These are phyloP conservation scores for Petrophora chlorosata DNA, from an alignment of 2,888 invertebrate species.

Conservation along the genomic window DNA sequence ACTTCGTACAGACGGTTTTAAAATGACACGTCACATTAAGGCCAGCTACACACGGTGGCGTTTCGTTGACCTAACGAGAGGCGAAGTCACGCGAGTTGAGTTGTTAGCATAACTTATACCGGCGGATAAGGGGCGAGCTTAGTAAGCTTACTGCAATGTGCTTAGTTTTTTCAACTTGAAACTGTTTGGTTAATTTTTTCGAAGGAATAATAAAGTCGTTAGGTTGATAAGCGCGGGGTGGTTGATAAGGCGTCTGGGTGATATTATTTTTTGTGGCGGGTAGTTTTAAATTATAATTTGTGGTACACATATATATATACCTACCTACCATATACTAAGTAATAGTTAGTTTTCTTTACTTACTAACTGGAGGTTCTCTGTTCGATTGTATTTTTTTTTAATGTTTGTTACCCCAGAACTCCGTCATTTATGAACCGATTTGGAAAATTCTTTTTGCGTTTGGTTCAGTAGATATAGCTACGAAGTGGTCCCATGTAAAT, in stretches of 20 bases:
- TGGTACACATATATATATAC: too few relatives aligned
- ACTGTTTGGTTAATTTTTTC: constrained; percentile 51
- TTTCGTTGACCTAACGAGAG: constrained; percentile 31
- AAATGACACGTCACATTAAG: constrained; percentile 26
- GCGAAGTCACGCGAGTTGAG: constrained; percentile 18
- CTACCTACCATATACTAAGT: too few relatives aligned
- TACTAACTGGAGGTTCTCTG: too few relatives aligned
- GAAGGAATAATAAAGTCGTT: constrained; percentile 39
- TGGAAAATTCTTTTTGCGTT: too few relatives aligned
- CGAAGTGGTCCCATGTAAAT: too few relatives aligned
- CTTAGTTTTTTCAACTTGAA: constrained; percentile 54
- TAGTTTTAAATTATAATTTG: constrained; percentile 2
- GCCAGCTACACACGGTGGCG: constrained; percentile 35
- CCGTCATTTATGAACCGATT: too few relatives aligned
- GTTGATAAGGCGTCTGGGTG: constrained; percentile 11
- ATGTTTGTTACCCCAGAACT: too few relatives aligned
- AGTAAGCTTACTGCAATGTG: constrained; percentile 61
- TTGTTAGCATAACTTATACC: constrained; percentile 55
- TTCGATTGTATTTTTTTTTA: too few relatives aligned
- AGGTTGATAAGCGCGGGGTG: constrained; percentile 32
- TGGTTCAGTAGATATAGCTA: too few relatives aligned
- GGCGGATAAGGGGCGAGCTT: constrained; percentile 65
- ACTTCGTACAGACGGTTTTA: background rate
- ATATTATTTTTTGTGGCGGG: constrained; percentile 20
- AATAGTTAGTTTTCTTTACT: too few relatives aligned